Percentiles rank a stretch among this genome's conserved stretches.
Conservation (phyloP, 1,140 invertebrate genomes). For the Cryptotermes secundus region DNA sequence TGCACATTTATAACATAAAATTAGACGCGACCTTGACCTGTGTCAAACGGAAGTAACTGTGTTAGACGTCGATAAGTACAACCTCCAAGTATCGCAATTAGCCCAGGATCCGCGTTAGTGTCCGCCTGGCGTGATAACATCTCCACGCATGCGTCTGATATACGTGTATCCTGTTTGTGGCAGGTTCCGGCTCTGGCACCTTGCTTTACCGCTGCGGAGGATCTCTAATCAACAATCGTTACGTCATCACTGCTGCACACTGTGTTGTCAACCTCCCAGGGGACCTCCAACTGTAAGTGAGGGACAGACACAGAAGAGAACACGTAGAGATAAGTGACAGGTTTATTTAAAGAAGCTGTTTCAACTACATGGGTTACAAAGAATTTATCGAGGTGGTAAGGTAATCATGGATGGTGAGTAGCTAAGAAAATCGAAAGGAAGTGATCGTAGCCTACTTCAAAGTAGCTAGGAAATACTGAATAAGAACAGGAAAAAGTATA, state of each 20-base stretch:
- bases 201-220: slow-evolving; percentile 61
- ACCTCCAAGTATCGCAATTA: neutral
- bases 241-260: slow-evolving; percentile 67
- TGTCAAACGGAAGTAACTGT: neutral
- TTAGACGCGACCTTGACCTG: neutral
- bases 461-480: too few species aligned
- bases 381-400: too few species aligned
- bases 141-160: neutral
- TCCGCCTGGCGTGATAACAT: neutral
- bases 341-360: too few species aligned
- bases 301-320: too few species aligned
- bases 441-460: too few species aligned
- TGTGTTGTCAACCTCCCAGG: slow-evolving; percentile 55
- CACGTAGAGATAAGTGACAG: too few species aligned
- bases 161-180: slow-evolving; percentile 21
- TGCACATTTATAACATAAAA: too few species aligned
- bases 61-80: neutral
- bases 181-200: slow-evolving; percentile 38
- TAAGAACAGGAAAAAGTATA: too few species aligned
- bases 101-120: neutral
- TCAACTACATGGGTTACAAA: too few species aligned
- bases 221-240: slow-evolving; percentile 58
- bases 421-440: too few species aligned
- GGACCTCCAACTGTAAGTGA: slow-evolving; percentile 51
- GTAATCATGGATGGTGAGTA: too few species aligned